Conservation (phyloP, 2,888 invertebrate genomes). For the Acrobasis suavella region DNA sequence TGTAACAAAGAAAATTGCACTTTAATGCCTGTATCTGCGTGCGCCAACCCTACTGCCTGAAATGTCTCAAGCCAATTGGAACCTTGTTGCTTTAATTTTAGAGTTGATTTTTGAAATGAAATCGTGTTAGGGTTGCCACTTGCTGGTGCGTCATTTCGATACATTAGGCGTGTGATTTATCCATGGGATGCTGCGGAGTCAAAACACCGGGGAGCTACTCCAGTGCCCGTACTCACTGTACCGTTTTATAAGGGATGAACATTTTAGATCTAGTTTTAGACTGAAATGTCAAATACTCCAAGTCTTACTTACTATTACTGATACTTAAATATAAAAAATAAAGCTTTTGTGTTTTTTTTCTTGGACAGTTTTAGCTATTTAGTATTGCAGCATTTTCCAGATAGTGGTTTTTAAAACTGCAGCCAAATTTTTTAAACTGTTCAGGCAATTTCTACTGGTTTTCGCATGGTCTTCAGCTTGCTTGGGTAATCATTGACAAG, state of each 20-base stretch:
- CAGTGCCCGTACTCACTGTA: conserved; percentile 38
- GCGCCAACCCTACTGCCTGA: neutral
- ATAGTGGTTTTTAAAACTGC: too few species aligned
- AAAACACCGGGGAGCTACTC: conserved; percentile 68
- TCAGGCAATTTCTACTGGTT: too few species aligned
- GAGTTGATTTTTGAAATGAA: conserved; percentile 36
- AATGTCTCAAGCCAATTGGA: conserved; percentile 22
- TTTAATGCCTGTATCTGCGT: conserved; percentile 25
- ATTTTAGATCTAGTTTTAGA: neutral
- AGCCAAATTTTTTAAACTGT: too few species aligned
- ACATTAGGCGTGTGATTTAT: conserved; percentile 81
- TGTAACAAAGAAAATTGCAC: conserved; percentile 38
- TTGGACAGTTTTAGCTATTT: too few species aligned
- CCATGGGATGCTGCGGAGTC: conserved; percentile 71
- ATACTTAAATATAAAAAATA: too few species aligned
- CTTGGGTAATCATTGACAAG: too few species aligned
- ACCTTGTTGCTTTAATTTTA: conserved; percentile 21
- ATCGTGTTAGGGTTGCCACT: conserved; percentile 49
- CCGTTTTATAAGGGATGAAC: conserved; percentile 49
- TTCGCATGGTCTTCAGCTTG: too few species aligned
- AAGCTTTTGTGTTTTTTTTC: too few species aligned
- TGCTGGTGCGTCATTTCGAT: conserved; percentile 72
- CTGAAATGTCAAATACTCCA: too few species aligned
- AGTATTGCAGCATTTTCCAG: too few species aligned
- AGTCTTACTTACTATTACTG: too few species aligned